Conservation (phyloP, 2,888 invertebrate genomes). For the Bimastos eiseni region DNA sequence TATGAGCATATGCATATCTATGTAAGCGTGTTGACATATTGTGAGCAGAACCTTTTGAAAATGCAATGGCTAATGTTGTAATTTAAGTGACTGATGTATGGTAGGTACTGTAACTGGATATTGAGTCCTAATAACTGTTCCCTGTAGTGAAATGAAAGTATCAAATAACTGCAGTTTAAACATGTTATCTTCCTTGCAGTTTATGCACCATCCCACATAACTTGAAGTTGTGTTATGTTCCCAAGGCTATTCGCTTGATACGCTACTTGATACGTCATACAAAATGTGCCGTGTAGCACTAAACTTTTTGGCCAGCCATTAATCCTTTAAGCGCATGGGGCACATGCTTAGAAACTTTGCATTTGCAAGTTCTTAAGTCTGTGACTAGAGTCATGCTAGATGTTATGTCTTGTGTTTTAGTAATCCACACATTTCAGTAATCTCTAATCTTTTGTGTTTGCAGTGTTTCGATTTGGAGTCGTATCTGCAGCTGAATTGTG, state of each 20-base stretch:
- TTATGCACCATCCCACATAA: too few species aligned
- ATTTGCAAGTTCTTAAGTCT: too few species aligned
- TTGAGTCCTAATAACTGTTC: background rate
- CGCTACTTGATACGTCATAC: too few species aligned
- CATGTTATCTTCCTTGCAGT: too few species aligned
- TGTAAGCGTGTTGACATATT: background rate
- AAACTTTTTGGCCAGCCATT: too few species aligned
- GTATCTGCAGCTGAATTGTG: slow-evolving; percentile 90
- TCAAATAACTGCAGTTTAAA: background rate
- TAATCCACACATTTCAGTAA: background rate
- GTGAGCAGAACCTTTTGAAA: background rate
- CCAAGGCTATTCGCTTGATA: too few species aligned
- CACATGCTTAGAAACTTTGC: too few species aligned
- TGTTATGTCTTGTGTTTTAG: background rate
- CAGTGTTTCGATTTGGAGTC: slow-evolving; percentile 92
- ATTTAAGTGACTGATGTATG: background rate
- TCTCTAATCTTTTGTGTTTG: background rate
- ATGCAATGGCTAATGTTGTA: background rate
- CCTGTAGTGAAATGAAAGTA: background rate
- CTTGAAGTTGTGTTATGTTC: too few species aligned
- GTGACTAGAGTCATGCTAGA: too few species aligned
- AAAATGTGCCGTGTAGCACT: too few species aligned
- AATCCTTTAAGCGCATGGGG: too few species aligned
- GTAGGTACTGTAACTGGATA: background rate
- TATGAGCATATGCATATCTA: background rate